Percentiles rank a stretch among this genome's conserved stretches.
Conservation (phyloP, 2,888 invertebrate genomes). For the Callimorpha dominula region DNA sequence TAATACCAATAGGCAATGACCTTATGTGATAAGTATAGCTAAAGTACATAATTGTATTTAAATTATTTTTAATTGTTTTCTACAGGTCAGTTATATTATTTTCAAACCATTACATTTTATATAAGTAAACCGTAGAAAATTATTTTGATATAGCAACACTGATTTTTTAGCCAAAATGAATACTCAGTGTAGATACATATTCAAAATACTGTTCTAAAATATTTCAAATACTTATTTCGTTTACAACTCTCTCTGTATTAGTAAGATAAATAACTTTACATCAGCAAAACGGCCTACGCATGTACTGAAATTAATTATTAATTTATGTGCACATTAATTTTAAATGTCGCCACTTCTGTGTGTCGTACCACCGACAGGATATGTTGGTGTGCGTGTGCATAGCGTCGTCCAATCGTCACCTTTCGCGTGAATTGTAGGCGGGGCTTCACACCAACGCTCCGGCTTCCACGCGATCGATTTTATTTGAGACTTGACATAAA, state of each 20-base stretch:
- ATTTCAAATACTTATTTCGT: background rate
- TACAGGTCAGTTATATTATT: no score
- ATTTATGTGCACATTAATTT: conserved; percentile 42
- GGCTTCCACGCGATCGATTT: conserved; percentile 69
- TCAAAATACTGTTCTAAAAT: no score
- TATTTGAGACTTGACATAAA: conserved; percentile 50
- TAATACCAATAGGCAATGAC: no score
- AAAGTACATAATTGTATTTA: no score
- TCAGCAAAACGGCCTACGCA: conserved; percentile 7
- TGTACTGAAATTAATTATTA: conserved; percentile 36
- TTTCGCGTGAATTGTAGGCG: conserved; percentile 83
- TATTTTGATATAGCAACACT: no score
- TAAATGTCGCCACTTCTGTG: conserved; percentile 36
- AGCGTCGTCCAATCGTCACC: conserved; percentile 82
- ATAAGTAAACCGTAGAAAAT: no score
- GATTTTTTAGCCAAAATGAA: no score
- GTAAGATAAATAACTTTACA: background rate
- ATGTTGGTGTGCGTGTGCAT: conserved; percentile 38
- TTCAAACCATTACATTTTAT: no score
- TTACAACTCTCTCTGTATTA: background rate
- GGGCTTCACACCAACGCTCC: conserved; percentile 72
- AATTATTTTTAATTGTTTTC: no score
- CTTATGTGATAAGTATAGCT: no score
- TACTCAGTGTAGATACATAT: no score
- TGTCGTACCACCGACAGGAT: conserved; percentile 19